These are phyloP conservation scores for Meiosimyza decipiens DNA, from an alignment of 2,888 invertebrate genomes.

Conservation along the genomic window DNA sequence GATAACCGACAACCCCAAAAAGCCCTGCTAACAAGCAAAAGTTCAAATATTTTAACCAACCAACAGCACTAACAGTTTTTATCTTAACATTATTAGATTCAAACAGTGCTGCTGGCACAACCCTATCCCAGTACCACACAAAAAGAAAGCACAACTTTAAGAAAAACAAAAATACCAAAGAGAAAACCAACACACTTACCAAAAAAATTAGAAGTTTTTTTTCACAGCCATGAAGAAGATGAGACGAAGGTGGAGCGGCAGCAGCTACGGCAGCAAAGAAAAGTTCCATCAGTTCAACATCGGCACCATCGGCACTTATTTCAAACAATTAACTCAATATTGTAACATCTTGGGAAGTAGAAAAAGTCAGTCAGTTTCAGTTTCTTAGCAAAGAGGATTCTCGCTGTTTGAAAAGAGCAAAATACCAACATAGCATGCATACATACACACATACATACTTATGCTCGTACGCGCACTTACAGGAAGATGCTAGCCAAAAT, in stretches of 20 bases:
- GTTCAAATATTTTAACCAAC: no score
- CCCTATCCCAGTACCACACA: not conserved
- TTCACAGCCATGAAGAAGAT: conserved; percentile 26
- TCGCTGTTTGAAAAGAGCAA: conserved; percentile 40
- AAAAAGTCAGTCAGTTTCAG: conserved; percentile 7
- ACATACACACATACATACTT: not conserved
- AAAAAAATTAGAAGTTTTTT: not conserved
- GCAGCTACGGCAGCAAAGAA: conserved; percentile 1
- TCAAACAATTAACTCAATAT: conserved; percentile 56
- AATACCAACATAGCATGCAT: conserved; percentile 3
- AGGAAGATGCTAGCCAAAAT: not conserved
- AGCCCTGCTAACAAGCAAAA: no score
- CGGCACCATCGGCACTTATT: conserved; percentile 47
- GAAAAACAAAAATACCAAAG: conserved; percentile 25
- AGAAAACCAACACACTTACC: not conserved
- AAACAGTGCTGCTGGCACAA: no score
- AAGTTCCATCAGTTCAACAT: conserved; percentile 15
- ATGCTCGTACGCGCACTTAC: not conserved
- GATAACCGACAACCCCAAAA: no score
- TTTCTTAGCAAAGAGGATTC: conserved; percentile 37
- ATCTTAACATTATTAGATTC: no score
- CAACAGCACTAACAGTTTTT: no score
- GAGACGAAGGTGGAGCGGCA: conserved; percentile 57
- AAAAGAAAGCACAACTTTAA: conserved; percentile 27
- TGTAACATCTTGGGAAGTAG: conserved; percentile 52